These are phyloP conservation scores for Drosophila fulvimacula DNA, from an alignment of 2,888 invertebrate genomes.

Conservation along the genomic window DNA sequence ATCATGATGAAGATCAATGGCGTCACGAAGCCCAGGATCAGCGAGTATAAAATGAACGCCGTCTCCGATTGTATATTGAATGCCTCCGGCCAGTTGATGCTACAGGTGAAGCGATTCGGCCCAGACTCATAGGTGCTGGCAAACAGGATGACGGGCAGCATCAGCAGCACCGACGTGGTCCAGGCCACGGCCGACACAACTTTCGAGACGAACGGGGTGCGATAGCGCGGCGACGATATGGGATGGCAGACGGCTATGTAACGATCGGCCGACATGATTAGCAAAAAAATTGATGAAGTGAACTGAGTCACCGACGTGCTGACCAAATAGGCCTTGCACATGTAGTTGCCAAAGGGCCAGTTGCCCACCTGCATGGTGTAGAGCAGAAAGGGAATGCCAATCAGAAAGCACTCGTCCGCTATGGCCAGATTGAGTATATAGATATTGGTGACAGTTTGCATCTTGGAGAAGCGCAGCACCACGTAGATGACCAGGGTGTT, in stretches of 20 bases:
- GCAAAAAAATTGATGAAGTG: conserved; percentile 95
- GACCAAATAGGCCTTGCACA: conserved; percentile 96
- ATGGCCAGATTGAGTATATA: conserved; percentile 97
- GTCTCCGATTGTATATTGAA: conserved; percentile 88
- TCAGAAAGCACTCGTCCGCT: conserved; percentile 96
- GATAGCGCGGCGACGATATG: conserved; percentile 92
- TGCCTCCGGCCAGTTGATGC: conserved; percentile 92
- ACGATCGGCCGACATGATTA: conserved; percentile 97
- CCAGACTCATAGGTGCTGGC: conserved; percentile 89
- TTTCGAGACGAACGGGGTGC: conserved; percentile 94
- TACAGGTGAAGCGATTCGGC: conserved; percentile 88
- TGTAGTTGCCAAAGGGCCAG: conserved; percentile 94
- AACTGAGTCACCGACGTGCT: conserved; percentile 96
- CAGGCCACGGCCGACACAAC: conserved; percentile 94
- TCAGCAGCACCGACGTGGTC: conserved; percentile 93
- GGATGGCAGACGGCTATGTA: conserved; percentile 98
- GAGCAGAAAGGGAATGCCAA: conserved; percentile 95
- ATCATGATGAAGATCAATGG: conserved; percentile 93
- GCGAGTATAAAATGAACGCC: conserved; percentile 95
- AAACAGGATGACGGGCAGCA: conserved; percentile 95
- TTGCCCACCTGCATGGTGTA: conserved; percentile 90
- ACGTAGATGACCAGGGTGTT: conserved; percentile 97
- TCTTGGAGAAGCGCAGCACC: conserved; percentile 94
- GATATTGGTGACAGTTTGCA: conserved; percentile 98
- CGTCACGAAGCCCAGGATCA: conserved; percentile 94